Conservation (phyloP, 1,140 invertebrate genomes). For the Mycetomoellerius zeteki region DNA sequence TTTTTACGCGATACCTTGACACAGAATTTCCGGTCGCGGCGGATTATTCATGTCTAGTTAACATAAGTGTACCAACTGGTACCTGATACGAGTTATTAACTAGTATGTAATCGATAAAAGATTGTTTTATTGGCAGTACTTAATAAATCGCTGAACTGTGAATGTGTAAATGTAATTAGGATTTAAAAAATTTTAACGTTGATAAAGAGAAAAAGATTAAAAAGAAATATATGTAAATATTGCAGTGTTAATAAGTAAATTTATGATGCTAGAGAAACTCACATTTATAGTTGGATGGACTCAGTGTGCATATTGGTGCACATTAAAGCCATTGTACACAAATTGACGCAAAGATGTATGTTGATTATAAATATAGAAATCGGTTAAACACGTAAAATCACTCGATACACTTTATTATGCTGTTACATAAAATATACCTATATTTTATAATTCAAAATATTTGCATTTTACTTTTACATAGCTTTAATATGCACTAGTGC, state of each 20-base stretch:
- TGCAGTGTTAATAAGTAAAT: background rate
- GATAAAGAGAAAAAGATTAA: background rate
- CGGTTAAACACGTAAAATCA: too few relatives aligned
- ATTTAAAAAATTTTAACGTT: background rate
- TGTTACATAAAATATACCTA: too few relatives aligned
- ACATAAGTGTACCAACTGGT: background rate
- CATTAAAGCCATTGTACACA: too few relatives aligned
- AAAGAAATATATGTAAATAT: background rate
- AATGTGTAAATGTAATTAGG: background rate
- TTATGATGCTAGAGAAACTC: background rate
- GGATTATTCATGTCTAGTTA: background rate
- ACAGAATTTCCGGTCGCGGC: constrained; percentile 34
- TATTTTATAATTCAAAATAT: too few relatives aligned
- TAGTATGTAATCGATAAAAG: background rate
- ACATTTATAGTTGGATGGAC: background rate
- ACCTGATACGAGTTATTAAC: constrained; percentile 21
- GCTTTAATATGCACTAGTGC: too few relatives aligned
- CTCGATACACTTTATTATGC: too few relatives aligned
- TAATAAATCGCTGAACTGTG: background rate
- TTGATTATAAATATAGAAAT: too few relatives aligned
- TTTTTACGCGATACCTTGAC: constrained; percentile 31
- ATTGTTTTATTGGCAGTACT: background rate
- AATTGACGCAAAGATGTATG: too few relatives aligned
- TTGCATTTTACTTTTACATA: too few relatives aligned
- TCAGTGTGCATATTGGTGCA: too few relatives aligned